Evolutionary conservation across 2,797 vertebrate species (phyloP), one percentile per base, ranked within the genome.

Genomic region (Pygocentrus nattereri): DNA sequence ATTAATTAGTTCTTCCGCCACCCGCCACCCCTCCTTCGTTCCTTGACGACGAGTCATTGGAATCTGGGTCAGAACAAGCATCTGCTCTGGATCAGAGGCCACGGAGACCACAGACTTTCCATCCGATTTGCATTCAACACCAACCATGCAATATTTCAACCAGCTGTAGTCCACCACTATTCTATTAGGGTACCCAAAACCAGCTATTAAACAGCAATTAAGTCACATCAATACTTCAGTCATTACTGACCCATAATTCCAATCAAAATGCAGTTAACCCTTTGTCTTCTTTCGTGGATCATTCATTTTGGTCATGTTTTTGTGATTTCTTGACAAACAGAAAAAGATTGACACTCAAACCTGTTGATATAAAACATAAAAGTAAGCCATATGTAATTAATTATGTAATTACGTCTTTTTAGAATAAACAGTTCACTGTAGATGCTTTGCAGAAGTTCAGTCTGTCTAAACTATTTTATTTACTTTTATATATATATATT

Each of bases 31-130:
- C 68, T 61, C 62, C 73, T 75, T 64, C 79, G 69, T 79, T 80
- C 65, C 70, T 83, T 84, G 73, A 85, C 69, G 75, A 78, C 74
- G 81, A 85, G 52, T 72, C 31, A 56, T 49, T 75, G 72, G 87
- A 89, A 92, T 89, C 84, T 89, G 87, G 89, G 91, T 90, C 87
- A 86, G 19, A 80, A 84, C 82, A 70, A 80, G 82, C 76, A 81
- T 87, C 88, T 89, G 85, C 86, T 76, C 59, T 49, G 77, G 74
- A 85, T 80, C 62, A 54, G 49, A 59, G 69, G 62, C 68, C 54
- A 58, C 34, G 59, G 41, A 49, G 38, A 54, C 67, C 65, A 62
- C 47, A 49, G 58, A 78, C 67, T 78, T 82, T 82, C 67, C 77
- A 54, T 72, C 27, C n/a, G 25, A 72, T 49, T 23, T 49, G 38